Evolutionary conservation across 53 echinoderm and acorn worm genomes (phyloP).

Genomic region (Pentamera pediparva): DNA sequence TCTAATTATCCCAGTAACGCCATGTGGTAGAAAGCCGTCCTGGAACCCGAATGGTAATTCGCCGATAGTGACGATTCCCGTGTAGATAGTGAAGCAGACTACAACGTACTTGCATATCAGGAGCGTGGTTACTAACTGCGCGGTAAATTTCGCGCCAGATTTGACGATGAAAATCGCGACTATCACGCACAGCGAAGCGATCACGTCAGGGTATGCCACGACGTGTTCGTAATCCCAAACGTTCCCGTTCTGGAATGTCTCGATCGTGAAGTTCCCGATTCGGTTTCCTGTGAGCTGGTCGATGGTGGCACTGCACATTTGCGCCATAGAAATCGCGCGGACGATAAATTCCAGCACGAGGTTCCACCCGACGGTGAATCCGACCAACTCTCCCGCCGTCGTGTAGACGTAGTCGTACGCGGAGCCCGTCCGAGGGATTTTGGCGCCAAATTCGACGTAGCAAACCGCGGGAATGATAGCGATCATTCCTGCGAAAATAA

Average conservation of each 20-base stretch:
- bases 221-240: neutral
- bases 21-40: neutral
- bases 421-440: slow-evolving; percentile 67
- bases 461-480: slow-evolving; percentile 28
- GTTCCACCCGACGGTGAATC: slow-evolving; percentile 76
- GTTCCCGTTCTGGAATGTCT: neutral
- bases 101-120: slow-evolving; percentile 1
- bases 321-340: slow-evolving; percentile 60
- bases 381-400: slow-evolving; percentile 64
- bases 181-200: slow-evolving; percentile 1
- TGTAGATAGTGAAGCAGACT: slow-evolving; percentile 4
- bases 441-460: slow-evolving; percentile 73
- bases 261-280: neutral
- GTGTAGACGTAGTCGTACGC: slow-evolving; percentile 72
- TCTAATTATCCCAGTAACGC: neutral
- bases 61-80: neutral
- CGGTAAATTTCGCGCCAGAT: slow-evolving; percentile 10
- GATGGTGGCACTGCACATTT: slow-evolving; percentile 42
- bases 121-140: neutral
- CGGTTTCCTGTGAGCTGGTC: neutral
- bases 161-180: neutral
- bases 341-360: slow-evolving; percentile 74
- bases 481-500: slow-evolving; percentile 8
- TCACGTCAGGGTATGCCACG: slow-evolving; percentile 1
- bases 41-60: neutral